These are phyloP conservation scores for Drosophila mayri DNA, from an alignment of 1,140 invertebrate genomes.

Conservation along the genomic window DNA sequence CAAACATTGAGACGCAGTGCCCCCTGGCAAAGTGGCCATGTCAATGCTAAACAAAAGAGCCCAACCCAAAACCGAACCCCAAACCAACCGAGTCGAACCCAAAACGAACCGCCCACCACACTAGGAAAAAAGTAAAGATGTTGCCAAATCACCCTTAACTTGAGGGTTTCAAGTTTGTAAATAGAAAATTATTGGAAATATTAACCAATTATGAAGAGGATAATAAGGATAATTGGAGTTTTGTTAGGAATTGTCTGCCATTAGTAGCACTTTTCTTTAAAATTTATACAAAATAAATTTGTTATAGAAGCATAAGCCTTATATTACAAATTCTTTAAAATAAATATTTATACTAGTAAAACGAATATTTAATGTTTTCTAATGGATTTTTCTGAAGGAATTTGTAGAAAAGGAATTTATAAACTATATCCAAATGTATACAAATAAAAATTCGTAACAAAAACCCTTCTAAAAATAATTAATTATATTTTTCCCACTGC, in stretches of 20 bases:
- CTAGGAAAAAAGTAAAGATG: conserved; percentile 10
- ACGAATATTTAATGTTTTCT: not conserved
- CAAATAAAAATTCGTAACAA: not conserved
- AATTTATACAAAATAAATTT: not conserved
- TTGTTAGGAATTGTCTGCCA: no score
- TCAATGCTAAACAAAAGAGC: conserved; percentile 83
- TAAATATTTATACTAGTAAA: not conserved
- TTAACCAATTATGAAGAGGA: not conserved
- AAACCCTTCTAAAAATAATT: not conserved
- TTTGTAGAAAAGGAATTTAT: not conserved
- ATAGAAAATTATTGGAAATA: not conserved
- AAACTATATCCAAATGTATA: not conserved
- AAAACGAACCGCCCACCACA: conserved; percentile 30
- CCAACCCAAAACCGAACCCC: conserved; percentile 32
- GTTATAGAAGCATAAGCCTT: not conserved
- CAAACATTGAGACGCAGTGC: conserved; percentile 74
- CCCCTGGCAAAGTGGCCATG: conserved; percentile 81
- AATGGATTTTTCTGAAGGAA: no score
- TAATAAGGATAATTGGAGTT: not conserved
- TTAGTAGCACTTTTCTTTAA: not conserved
- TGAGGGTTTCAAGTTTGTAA: not conserved
- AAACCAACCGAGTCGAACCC: not conserved
- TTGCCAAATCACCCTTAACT: not conserved
- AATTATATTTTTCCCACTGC: conserved; percentile 23
- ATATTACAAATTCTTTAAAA: no score